phyloP scores from a whole-genome alignment of 2,888 invertebrate species.

The Polyommatus iphigenia region DNA sequence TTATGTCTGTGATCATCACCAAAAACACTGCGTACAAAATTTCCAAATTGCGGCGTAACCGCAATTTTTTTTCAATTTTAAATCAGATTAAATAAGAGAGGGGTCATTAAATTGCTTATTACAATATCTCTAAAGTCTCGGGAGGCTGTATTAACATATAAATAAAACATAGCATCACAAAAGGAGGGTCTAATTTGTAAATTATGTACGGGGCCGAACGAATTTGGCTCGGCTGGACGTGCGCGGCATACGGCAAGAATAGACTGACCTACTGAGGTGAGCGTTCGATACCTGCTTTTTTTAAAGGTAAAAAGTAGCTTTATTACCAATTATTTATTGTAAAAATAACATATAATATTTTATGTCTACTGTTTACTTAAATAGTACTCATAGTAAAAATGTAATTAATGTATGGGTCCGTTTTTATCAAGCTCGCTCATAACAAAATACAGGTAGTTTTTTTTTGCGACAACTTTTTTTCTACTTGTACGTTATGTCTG shows the following conservation, averaged over 20 bases:
- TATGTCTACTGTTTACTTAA: too few species aligned
- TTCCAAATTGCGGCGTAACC: neutral
- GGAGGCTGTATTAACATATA: slow-evolving; percentile 8
- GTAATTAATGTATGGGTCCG: too few species aligned
- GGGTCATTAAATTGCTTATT: neutral
- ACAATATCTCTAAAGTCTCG: neutral
- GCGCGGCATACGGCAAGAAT: neutral
- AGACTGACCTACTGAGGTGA: neutral
- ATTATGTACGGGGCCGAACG: slow-evolving; percentile 13
- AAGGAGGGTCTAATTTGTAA: slow-evolving; percentile 19
- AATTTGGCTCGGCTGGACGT: neutral
- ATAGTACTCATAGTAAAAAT: too few species aligned
- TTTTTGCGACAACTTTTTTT: too few species aligned
- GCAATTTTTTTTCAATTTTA: neutral
- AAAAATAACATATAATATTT: too few species aligned
- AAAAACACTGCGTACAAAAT: too few species aligned
- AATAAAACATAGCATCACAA: slow-evolving; percentile 8
- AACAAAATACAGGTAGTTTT: too few species aligned
- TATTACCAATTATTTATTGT: neutral
- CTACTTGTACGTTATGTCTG: too few species aligned
- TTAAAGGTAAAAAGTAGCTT: neutral
- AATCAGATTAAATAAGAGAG: neutral
- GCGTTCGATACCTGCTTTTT: neutral
- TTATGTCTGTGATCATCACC: too few species aligned
- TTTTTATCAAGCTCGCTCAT: too few species aligned